A percentile compares a stretch with the other conserved stretches of the same genome.
Evolutionary conservation across 2,113 vertebrate genomes (phyloP).

Genomic region (Pterocles orientalis): DNA sequence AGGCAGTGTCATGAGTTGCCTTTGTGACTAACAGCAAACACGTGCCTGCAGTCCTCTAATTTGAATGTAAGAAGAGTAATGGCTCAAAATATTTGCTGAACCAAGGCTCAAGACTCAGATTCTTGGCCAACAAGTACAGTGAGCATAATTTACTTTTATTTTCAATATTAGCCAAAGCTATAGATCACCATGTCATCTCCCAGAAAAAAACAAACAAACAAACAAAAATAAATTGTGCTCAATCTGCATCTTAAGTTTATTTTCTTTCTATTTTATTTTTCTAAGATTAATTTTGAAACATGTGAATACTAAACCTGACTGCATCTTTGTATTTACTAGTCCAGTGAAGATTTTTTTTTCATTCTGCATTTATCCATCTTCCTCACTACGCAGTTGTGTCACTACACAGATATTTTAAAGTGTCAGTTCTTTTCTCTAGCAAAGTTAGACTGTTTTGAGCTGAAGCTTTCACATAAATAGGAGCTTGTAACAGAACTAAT

Average conservation of each 20-base stretch:
- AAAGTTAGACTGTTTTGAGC: background rate
- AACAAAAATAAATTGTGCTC: background rate
- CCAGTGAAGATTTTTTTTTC: background rate
- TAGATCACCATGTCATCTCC: background rate
- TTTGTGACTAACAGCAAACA: background rate
- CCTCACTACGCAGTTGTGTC: background rate
- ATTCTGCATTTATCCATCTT: background rate
- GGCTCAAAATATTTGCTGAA: background rate
- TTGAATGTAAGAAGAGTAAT: background rate
- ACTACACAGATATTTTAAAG: background rate
- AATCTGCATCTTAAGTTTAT: background rate
- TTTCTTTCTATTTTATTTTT: background rate
- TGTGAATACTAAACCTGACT: background rate
- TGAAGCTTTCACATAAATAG: background rate
- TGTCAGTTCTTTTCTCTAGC: background rate
- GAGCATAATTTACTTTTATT: background rate
- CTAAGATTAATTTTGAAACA: background rate
- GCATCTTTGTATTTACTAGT: background rate
- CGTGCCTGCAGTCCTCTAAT: background rate
- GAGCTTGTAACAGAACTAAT: constrained; percentile 10
- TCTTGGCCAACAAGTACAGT: background rate
- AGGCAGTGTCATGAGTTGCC: background rate
- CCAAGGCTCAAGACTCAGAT: background rate
- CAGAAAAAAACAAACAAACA: background rate
- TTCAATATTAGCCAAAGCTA: background rate